These are phyloP conservation scores for Zoroaster sp. DNA, from an alignment of 53 echinoderm and acorn worm genomes.

Conservation along the genomic window DNA sequence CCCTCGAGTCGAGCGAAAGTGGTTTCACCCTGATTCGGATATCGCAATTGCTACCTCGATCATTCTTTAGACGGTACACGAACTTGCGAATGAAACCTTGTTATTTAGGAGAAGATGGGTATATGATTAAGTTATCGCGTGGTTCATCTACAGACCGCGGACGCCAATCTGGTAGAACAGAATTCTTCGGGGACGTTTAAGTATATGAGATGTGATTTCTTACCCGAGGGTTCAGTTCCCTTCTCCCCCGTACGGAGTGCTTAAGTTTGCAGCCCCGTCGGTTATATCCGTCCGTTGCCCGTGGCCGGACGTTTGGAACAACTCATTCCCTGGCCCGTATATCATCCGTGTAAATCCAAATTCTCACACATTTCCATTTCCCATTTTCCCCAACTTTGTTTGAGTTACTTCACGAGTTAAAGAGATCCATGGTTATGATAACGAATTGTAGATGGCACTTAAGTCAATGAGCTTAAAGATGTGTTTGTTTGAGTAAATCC, in stretches of 20 bases:
- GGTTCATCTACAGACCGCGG: background rate
- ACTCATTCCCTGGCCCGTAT: too few species aligned
- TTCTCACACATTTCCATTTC: too few species aligned
- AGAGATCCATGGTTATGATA: too few species aligned
- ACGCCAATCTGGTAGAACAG: background rate
- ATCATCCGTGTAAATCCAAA: too few species aligned
- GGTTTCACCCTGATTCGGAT: background rate
- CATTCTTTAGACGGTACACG: background rate
- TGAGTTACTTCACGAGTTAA: too few species aligned
- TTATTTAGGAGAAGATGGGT: background rate
- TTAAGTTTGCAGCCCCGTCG: background rate
- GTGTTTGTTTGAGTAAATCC: too few species aligned
- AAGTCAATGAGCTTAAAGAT: too few species aligned
- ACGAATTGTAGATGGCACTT: too few species aligned
- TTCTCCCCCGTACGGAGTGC: background rate
- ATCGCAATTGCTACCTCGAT: background rate
- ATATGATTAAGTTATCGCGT: slow-evolving; percentile 18
- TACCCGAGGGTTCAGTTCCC: background rate
- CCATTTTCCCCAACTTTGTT: too few species aligned
- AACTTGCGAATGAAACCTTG: background rate
- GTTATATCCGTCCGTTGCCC: too few species aligned
- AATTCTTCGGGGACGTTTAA: background rate
- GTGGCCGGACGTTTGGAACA: too few species aligned
- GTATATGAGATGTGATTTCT: background rate
- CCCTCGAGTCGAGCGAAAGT: background rate